Conservation (phyloP, 2,888 invertebrate species). For the Napeogenes inachia region DNA sequence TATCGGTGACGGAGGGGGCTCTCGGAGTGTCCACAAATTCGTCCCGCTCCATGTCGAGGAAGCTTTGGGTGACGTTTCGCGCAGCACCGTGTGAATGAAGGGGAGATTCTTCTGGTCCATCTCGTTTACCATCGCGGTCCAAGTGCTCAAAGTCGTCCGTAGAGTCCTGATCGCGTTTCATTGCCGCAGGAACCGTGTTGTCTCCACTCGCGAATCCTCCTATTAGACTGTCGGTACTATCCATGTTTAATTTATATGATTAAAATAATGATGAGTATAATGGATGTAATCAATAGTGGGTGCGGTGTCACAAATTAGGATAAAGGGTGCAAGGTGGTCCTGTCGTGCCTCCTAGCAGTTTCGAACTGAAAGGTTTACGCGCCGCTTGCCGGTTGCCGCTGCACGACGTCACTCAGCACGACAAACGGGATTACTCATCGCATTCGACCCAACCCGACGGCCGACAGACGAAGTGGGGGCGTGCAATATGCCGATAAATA, state of each 20-base stretch:
- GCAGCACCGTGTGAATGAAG: constrained; percentile 42
- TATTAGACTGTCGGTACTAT: constrained; percentile 56
- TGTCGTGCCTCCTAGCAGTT: constrained; percentile 61
- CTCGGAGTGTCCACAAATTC: constrained; percentile 58
- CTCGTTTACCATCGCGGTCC: constrained; percentile 75
- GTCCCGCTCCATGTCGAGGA: constrained; percentile 72
- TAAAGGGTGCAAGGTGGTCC: constrained; percentile 48
- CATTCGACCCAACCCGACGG: constrained; percentile 41
- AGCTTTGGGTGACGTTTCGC: constrained; percentile 59
- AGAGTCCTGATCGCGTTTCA: constrained; percentile 82
- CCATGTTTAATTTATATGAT: constrained; percentile 49
- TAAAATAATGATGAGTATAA: constrained; percentile 32
- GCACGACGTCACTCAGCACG: constrained; percentile 69
- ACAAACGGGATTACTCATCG: constrained; percentile 72
- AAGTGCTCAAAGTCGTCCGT: constrained; percentile 86
- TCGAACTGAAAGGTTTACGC: constrained; percentile 54
- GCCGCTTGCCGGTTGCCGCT: constrained; percentile 47
- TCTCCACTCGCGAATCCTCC: constrained; percentile 62
- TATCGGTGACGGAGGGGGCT: constrained; percentile 57
- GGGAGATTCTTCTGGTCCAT: constrained; percentile 54
- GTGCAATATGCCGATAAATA: constrained; percentile 40
- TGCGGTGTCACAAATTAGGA: constrained; percentile 46
- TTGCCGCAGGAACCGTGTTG: constrained; percentile 37
- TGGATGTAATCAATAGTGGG: constrained; percentile 51
- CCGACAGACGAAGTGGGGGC: constrained; percentile 40